Evolutionary conservation across 2,113 vertebrate genomes (phyloP).

Genomic region (Noturus placidus): DNA sequence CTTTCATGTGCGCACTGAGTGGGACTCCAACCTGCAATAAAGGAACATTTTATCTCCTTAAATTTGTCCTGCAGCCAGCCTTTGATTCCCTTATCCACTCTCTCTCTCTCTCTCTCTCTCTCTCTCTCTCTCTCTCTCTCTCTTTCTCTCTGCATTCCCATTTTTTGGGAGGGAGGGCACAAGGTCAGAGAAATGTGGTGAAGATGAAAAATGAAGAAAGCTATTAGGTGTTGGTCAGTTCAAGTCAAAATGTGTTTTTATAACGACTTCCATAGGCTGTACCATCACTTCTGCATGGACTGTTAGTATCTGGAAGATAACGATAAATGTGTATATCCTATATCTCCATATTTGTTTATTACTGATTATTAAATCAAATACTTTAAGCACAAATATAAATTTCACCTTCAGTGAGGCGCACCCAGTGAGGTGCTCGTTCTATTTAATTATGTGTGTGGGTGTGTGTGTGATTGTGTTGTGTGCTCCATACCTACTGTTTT

Average conservation of each 20-base stretch:
- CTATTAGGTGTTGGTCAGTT: neutral
- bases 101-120: conserved; percentile 25
- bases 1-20: conserved; percentile 88
- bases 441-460: neutral
- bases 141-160: conserved; percentile 66
- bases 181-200: conserved; percentile 67
- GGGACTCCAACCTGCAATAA: conserved; percentile 90
- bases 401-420: no score
- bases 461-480: neutral
- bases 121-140: conserved; percentile 27
- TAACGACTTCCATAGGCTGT: neutral
- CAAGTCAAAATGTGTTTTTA: neutral
- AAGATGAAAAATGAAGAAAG: conserved; percentile 4
- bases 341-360: neutral
- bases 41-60: conserved; percentile 96
- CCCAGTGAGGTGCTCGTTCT: neutral
- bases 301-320: neutral
- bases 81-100: conserved; percentile 45
- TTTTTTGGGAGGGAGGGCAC: conserved; percentile 74
- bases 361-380: neutral
- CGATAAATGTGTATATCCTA: neutral
- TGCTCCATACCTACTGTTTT: neutral
- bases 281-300: neutral
- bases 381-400: neutral
- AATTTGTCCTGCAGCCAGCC: conserved; percentile 60